These are phyloP conservation scores for Cephus pulcher DNA, from an alignment of 2,888 invertebrate species.

Conservation along the genomic window DNA sequence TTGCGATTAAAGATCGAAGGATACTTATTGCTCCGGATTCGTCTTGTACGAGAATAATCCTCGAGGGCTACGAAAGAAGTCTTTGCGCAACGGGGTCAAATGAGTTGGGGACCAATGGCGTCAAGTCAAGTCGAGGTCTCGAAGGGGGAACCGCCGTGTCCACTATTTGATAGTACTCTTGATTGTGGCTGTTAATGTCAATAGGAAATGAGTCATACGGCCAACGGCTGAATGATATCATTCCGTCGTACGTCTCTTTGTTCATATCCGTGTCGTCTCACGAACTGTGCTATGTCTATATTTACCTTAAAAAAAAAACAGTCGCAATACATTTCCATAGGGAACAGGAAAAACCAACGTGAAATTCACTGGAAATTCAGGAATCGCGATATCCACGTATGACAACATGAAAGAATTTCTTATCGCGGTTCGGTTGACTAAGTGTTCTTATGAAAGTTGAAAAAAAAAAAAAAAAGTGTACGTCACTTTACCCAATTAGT, in stretches of 20 bases:
- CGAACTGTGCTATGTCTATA: background rate
- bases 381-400: background rate
- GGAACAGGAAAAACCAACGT: background rate
- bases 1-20: background rate
- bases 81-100: constrained; percentile 47
- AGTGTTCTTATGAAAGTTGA: background rate
- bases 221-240: constrained; percentile 43
- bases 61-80: constrained; percentile 14
- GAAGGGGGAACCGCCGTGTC: constrained; percentile 22
- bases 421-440: background rate
- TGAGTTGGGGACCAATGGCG: constrained; percentile 7
- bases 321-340: background rate
- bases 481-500: background rate
- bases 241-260: constrained; percentile 12
- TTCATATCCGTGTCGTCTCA: background rate
- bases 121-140: constrained; percentile 25
- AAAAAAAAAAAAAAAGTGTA: background rate
- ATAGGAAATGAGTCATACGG: constrained; percentile 51
- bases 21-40: background rate
- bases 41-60: background rate
- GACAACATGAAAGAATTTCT: background rate
- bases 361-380: background rate
- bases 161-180: constrained; percentile 24
- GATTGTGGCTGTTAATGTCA: constrained; percentile 47
- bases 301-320: no score